A percentile compares a stretch with the other conserved stretches of the same genome.
phyloP scores from a whole-genome alignment of 2,888 invertebrate genomes.

The Ormyrus thymus region DNA sequence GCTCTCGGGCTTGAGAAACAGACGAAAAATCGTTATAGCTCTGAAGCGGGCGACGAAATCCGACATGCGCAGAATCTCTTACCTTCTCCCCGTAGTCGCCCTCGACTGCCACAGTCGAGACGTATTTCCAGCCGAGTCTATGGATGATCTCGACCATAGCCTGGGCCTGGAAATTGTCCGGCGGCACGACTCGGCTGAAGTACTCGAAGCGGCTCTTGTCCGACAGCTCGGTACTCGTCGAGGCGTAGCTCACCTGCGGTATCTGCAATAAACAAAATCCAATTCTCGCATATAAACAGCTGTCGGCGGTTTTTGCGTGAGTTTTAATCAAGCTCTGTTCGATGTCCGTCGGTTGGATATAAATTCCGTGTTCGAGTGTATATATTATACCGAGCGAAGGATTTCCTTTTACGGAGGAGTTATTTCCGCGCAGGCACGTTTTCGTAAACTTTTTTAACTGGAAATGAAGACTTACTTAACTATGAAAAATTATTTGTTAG shows the following conservation, averaged over 20 bases:
- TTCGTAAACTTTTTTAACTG: no score
- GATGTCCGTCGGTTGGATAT: not conserved
- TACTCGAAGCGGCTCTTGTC: constrained; percentile 83
- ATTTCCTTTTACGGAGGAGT: not conserved
- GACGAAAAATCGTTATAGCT: no score
- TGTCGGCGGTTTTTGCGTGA: not conserved
- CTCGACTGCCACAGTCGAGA: constrained; percentile 85
- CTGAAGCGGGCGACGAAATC: no score
- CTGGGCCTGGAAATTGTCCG: constrained; percentile 84
- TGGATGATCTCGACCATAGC: constrained; percentile 82
- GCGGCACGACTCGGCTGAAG: constrained; percentile 83
- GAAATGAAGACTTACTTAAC: no score
- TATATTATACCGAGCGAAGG: not conserved
- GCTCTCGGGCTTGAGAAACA: no score
- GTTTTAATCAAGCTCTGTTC: no score
- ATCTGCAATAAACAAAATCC: constrained; percentile 74
- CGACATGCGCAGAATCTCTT: constrained; percentile 58
- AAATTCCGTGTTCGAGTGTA: not conserved
- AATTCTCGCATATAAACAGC: no score
- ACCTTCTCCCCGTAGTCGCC: constrained; percentile 86
- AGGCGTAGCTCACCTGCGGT: constrained; percentile 84
- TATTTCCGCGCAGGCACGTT: not conserved
- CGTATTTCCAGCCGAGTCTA: constrained; percentile 84
- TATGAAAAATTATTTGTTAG: no score
- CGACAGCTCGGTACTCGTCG: constrained; percentile 83